phyloP scores from a whole-genome alignment of 2,888 invertebrate genomes.

The Masnerella sp. region DNA sequence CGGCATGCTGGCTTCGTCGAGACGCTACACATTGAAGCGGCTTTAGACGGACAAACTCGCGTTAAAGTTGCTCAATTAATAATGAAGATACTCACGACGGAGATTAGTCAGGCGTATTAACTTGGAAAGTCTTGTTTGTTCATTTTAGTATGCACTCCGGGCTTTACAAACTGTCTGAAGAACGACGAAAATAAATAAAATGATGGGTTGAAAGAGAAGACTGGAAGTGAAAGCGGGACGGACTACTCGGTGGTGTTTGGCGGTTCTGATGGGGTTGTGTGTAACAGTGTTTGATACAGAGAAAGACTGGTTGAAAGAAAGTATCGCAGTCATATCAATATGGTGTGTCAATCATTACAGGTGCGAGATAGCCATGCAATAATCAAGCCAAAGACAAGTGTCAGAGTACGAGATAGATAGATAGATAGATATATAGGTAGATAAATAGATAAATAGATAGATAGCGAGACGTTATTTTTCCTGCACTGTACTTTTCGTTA shows the following conservation, averaged over 20 bases:
- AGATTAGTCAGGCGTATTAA: conserved; percentile 43
- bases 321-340: conserved; percentile 36
- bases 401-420: conserved; percentile 31
- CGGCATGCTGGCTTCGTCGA: conserved; percentile 6
- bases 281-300: not conserved
- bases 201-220: conserved; percentile 10
- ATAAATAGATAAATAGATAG: too few relatives aligned
- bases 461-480: conserved; percentile 28
- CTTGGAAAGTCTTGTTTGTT: conserved; percentile 30
- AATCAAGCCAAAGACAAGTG: conserved; percentile 46
- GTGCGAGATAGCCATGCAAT: conserved; percentile 50
- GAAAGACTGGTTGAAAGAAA: conserved; percentile 7
- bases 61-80: conserved; percentile 39
- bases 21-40: conserved; percentile 37
- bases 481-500: conserved; percentile 43
- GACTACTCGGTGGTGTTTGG: not conserved
- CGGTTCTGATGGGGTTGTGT: not conserved
- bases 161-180: conserved; percentile 37
- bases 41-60: conserved; percentile 41
- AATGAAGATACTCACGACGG: conserved; percentile 43
- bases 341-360: conserved; percentile 53
- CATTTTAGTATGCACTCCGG: conserved; percentile 46
- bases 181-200: conserved; percentile 44
- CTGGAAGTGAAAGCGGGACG: not conserved
- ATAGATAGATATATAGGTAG: too few relatives aligned